Conservation (phyloP, 2,888 invertebrate genomes). For the Theretra japonica region DNA sequence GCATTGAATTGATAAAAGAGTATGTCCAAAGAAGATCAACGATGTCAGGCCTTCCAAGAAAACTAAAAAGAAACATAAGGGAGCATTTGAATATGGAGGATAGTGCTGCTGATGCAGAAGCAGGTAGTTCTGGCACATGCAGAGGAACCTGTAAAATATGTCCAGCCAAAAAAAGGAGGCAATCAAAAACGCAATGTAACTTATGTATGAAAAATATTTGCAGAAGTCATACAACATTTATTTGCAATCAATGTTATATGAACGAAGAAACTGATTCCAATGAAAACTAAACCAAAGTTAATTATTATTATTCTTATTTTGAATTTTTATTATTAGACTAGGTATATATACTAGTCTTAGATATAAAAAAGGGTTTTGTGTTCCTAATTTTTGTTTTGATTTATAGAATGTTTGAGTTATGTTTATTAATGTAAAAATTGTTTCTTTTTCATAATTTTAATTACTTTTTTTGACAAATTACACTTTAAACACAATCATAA, state of each 20-base stretch:
- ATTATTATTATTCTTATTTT: no score
- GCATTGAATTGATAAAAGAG: constrained; percentile 39
- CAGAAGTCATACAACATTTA: constrained; percentile 38
- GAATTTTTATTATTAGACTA: no score
- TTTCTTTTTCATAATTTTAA: no score
- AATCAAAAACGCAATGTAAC: constrained; percentile 39
- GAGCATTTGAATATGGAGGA: constrained; percentile 35
- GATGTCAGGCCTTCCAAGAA: constrained; percentile 35
- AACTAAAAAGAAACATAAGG: constrained; percentile 38
- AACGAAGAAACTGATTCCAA: no score
- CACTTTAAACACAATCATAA: neutral
- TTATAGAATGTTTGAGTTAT: no score
- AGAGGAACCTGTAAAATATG: constrained; percentile 40
- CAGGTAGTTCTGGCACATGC: constrained; percentile 36
- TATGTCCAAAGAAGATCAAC: constrained; percentile 39
- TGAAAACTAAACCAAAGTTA: no score
- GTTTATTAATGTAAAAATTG: no score
- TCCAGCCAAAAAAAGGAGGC: constrained; percentile 37
- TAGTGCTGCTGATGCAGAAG: constrained; percentile 34
- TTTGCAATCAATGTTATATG: no score
- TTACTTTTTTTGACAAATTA: no score
- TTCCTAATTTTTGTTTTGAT: no score
- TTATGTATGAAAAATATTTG: constrained; percentile 37
- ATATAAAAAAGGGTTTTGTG: no score
- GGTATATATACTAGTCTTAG: no score